phyloP scores from a whole-genome alignment of 2,113 vertebrate species.

The Ptilorrhoa leucosticta region DNA sequence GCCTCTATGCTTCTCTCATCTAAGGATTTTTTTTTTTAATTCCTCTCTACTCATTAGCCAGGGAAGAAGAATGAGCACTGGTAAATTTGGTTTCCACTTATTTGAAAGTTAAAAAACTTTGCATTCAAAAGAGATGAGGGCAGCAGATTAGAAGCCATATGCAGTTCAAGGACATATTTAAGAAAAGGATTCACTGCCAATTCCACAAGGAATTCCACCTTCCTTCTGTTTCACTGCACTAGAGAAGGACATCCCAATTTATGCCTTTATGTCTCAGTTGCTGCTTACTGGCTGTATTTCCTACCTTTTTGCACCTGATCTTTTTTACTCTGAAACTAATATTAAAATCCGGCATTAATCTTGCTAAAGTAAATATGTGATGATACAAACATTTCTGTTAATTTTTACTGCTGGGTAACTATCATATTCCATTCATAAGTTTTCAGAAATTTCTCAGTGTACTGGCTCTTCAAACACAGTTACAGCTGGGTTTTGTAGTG shows the following conservation, averaged over 20 bases:
- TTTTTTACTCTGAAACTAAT: background rate
- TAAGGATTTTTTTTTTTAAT: background rate
- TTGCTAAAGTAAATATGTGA: background rate
- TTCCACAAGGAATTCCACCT: background rate
- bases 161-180: background rate
- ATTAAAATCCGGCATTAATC: background rate
- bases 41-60: background rate
- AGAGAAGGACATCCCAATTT: background rate
- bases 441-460: background rate
- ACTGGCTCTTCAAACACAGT: background rate
- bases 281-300: background rate
- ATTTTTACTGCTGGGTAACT: background rate
- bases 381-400: background rate
- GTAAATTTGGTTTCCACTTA: background rate
- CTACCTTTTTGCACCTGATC: background rate
- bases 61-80: background rate
- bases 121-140: background rate
- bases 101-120: background rate
- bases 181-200: background rate
- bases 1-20: background rate
- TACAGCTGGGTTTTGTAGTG: background rate
- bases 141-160: background rate
- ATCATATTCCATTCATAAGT: background rate
- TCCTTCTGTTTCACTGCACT: background rate
- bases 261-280: background rate